A percentile compares a stretch with the other conserved stretches of the same genome.
phyloP scores from a whole-genome alignment of 2,888 invertebrate genomes.

The Anagyrus pseudococci region DNA sequence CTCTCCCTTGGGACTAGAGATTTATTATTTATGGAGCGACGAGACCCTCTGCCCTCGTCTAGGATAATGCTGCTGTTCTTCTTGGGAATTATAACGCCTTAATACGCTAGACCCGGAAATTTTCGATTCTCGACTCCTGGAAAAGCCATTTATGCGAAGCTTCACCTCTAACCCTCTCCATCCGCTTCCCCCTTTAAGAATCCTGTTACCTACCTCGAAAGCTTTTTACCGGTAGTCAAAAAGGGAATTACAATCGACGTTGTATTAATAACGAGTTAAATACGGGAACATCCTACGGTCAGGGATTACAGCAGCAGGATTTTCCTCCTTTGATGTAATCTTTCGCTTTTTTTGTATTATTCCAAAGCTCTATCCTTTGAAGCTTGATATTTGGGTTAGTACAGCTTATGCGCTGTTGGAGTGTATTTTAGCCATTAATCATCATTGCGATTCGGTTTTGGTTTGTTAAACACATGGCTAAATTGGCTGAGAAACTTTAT shows the following conservation, averaged over 20 bases:
- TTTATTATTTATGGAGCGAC: conserved; percentile 36
- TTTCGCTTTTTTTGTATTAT: not conserved
- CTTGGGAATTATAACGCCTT: conserved; percentile 37
- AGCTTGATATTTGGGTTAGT: no score
- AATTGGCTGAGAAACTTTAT: no score
- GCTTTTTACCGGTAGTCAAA: no score
- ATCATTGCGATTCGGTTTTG: no score
- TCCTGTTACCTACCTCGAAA: no score
- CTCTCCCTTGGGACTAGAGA: conserved; percentile 23
- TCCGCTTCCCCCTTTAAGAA: no score
- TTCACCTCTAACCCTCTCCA: no score
- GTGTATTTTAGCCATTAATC: no score
- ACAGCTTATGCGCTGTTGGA: no score
- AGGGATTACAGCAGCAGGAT: conserved; percentile 3
- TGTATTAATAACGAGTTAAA: conserved; percentile 28
- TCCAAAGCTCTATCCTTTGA: no score
- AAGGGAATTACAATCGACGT: conserved; percentile 12
- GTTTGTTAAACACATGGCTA: no score
- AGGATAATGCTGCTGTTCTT: conserved; percentile 35
- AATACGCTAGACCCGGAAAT: conserved; percentile 17
- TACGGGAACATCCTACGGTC: conserved; percentile 9
- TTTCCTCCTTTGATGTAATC: conserved; percentile 12
- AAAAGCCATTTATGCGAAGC: conserved; percentile 11
- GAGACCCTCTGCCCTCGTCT: no score
- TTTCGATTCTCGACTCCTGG: conserved; percentile 5